Percentiles rank a stretch among this genome's conserved stretches.
These are phyloP conservation scores for Hyposmocoma kahamanoa DNA, from an alignment of 1,140 invertebrate genomes.

Conservation along the genomic window DNA sequence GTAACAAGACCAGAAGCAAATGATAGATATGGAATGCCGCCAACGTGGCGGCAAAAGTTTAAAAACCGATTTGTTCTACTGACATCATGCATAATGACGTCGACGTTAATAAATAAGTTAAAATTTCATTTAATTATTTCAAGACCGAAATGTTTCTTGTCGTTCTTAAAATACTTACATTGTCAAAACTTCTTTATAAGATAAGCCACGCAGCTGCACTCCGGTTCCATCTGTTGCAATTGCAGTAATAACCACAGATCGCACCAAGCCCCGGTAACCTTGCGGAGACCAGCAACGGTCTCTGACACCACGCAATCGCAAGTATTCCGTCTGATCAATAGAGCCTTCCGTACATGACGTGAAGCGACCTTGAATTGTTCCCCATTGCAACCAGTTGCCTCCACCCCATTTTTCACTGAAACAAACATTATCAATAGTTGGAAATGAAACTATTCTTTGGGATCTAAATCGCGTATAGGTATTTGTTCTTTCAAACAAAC, in stretches of 20 bases:
- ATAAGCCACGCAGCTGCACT: slow-evolving; percentile 49
- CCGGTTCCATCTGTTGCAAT: slow-evolving; percentile 56
- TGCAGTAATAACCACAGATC: slow-evolving; percentile 43
- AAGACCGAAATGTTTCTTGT: too few relatives aligned
- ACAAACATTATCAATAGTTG: too few relatives aligned
- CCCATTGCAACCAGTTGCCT: slow-evolving; percentile 49
- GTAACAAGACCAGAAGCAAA: too few relatives aligned
- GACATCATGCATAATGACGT: too few relatives aligned
- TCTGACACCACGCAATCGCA: slow-evolving; percentile 71
- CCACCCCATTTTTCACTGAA: slow-evolving; percentile 37
- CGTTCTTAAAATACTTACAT: slow-evolving; percentile 63
- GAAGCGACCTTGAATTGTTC: slow-evolving; percentile 45
- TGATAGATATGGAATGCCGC: too few relatives aligned
- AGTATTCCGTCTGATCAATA: slow-evolving; percentile 29
- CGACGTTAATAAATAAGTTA: too few relatives aligned
- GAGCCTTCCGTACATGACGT: slow-evolving; percentile 32
- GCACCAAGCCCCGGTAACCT: slow-evolving; percentile 29
- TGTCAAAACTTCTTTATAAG: slow-evolving; percentile 55
- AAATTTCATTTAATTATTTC: too few relatives aligned
- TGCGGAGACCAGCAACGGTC: slow-evolving; percentile 44
- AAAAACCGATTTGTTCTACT: too few relatives aligned
- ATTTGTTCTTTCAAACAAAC: too few relatives aligned
- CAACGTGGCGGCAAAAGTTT: too few relatives aligned
- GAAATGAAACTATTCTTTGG: too few relatives aligned
- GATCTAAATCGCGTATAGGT: too few relatives aligned